Evolutionary conservation across 2,888 invertebrate genomes (phyloP).

Genomic region (Epinotia bilunana): DNA sequence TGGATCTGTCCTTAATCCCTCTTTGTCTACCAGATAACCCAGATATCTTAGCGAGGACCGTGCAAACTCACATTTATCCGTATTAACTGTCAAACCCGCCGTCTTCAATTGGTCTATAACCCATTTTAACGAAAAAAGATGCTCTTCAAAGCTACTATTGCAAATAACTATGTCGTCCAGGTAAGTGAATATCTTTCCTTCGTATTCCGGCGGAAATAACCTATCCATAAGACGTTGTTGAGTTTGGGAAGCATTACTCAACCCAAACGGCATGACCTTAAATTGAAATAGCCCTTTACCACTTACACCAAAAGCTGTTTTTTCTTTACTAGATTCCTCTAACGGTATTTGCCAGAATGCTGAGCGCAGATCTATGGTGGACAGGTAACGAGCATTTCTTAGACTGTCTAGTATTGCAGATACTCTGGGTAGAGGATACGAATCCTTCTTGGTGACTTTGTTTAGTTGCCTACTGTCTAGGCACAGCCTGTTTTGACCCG

Average conservation of each 20-base stretch:
- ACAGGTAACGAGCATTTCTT: background rate
- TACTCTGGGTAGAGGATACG: background rate
- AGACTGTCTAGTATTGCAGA: background rate
- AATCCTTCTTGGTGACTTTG: no score
- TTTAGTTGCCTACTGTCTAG: no score
- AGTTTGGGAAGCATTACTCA: no score
- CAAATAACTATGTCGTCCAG: no score
- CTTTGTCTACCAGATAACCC: conserved; percentile 16
- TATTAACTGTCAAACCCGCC: background rate
- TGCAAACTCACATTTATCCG: conserved; percentile 7
- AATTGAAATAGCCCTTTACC: background rate
- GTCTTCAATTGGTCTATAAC: background rate
- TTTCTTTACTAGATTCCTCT: background rate
- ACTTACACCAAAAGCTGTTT: background rate
- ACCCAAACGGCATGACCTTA: no score
- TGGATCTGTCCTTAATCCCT: conserved; percentile 14
- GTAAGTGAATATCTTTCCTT: no score
- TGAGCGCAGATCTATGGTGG: background rate
- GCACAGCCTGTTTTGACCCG: no score
- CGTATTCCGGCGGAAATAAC: no score
- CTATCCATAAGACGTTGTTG: no score
- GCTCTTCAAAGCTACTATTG: no score
- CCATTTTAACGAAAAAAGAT: background rate
- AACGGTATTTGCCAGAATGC: background rate
- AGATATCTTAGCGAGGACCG: conserved; percentile 2